Conservation (phyloP, 2,888 invertebrate genomes). For the Agrochola lota region DNA sequence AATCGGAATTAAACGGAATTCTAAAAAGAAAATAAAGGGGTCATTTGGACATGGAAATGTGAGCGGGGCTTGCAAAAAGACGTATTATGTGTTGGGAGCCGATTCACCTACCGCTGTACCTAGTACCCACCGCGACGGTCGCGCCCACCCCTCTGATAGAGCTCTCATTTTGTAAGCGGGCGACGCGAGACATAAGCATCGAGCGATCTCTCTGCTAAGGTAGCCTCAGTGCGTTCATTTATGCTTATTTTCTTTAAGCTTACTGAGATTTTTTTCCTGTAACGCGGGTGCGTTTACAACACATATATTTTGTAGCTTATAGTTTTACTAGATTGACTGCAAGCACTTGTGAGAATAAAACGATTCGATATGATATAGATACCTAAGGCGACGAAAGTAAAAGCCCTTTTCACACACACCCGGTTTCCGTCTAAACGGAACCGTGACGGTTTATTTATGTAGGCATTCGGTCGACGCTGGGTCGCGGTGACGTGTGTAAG, state of each 20-base stretch:
- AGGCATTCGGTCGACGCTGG: no score
- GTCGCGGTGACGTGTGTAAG: no score
- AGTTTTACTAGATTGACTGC: not conserved
- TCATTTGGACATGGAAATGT: slow-evolving; percentile 63
- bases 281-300: not conserved
- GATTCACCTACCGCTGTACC: slow-evolving; percentile 67
- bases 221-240: not conserved
- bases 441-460: no score
- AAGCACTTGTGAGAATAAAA: no score
- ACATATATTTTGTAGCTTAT: not conserved
- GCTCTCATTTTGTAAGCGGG: slow-evolving; percentile 63
- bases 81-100: slow-evolving; percentile 70
- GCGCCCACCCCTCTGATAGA: slow-evolving; percentile 58
- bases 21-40: slow-evolving; percentile 48
- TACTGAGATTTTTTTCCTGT: not conserved
- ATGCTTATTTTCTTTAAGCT: not conserved
- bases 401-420: not conserved
- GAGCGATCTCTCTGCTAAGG: not conserved
- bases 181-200: slow-evolving; percentile 41
- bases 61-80: slow-evolving; percentile 65
- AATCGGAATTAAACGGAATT: slow-evolving; percentile 52
- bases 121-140: slow-evolving; percentile 59
- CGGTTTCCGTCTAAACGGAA: no score
- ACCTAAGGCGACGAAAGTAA: not conserved
- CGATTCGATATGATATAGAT: no score